Evolutionary conservation across 2,888 invertebrate genomes (phyloP).

Genomic region (Sinhomidia bicolor): DNA sequence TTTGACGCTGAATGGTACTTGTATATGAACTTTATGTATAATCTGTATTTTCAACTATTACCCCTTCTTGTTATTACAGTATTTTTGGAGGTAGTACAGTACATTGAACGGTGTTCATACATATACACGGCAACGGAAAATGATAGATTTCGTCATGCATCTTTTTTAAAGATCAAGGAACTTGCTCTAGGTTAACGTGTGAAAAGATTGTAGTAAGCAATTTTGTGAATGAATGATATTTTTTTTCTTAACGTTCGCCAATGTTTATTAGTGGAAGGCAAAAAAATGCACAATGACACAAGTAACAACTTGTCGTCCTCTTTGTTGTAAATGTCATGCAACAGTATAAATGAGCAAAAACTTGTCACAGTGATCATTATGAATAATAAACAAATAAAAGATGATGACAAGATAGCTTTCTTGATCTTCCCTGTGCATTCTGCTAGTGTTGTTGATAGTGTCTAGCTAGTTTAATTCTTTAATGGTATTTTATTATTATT

Average conservation of each 20-base stretch:
- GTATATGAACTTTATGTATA: background rate
- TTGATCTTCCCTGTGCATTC: too few relatives aligned
- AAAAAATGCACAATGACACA: too few relatives aligned
- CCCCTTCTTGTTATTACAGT: background rate
- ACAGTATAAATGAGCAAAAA: too few relatives aligned
- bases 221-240: slow-evolving; percentile 23
- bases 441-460: too few relatives aligned
- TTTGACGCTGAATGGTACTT: background rate
- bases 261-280: background rate
- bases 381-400: too few relatives aligned
- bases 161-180: slow-evolving; percentile 52
- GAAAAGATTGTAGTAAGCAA: background rate
- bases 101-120: background rate
- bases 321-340: too few relatives aligned
- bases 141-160: slow-evolving; percentile 18
- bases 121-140: background rate
- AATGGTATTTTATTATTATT: too few relatives aligned
- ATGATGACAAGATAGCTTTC: too few relatives aligned
- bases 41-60: too few relatives aligned
- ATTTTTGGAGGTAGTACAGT: background rate
- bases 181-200: slow-evolving; percentile 47
- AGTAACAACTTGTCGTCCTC: too few relatives aligned
- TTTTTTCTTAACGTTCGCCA: background rate
- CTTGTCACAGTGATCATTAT: too few relatives aligned
- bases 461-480: background rate